Percentiles rank a stretch among this genome's conserved stretches.
Evolutionary conservation across 2,797 vertebrate genomes (phyloP).

Genomic region (Pristis pectinata): DNA sequence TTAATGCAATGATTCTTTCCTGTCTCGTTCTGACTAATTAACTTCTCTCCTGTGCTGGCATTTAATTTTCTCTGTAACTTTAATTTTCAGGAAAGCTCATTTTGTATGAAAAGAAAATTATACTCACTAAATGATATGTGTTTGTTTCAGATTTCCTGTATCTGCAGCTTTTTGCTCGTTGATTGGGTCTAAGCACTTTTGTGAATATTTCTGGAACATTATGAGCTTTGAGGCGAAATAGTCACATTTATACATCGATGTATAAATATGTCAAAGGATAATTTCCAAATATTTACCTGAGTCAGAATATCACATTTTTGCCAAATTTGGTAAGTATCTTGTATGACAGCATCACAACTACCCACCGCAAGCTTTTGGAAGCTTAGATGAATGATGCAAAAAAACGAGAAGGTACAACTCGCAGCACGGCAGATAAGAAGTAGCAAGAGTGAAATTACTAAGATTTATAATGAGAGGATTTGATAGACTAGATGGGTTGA

Average conservation of each 20-base stretch:
- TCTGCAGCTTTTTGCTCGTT: too few species aligned
- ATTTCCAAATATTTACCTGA: background rate
- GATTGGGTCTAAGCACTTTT: background rate
- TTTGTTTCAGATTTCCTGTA: too few species aligned
- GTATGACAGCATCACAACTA: background rate
- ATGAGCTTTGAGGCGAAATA: background rate
- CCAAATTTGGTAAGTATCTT: background rate
- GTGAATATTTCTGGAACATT: background rate
- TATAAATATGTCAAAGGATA: background rate
- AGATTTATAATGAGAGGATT: too few species aligned
- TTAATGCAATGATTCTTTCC: background rate
- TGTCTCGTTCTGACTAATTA: too few species aligned
- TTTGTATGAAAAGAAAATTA: background rate
- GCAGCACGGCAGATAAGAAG: too few species aligned
- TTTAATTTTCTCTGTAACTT: background rate
- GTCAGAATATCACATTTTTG: too few species aligned
- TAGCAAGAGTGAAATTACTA: too few species aligned
- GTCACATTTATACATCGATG: background rate
- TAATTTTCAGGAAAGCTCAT: background rate
- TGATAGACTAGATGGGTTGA: too few species aligned
- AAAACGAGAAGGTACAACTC: too few species aligned
- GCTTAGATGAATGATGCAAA: too few species aligned
- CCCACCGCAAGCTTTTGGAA: background rate
- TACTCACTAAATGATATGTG: background rate
- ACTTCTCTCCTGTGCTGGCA: background rate